A percentile compares a stretch with the other conserved stretches of the same genome.
Evolutionary conservation across 2,888 invertebrate genomes (phyloP).

Genomic region (Amphiduros pacificus): DNA sequence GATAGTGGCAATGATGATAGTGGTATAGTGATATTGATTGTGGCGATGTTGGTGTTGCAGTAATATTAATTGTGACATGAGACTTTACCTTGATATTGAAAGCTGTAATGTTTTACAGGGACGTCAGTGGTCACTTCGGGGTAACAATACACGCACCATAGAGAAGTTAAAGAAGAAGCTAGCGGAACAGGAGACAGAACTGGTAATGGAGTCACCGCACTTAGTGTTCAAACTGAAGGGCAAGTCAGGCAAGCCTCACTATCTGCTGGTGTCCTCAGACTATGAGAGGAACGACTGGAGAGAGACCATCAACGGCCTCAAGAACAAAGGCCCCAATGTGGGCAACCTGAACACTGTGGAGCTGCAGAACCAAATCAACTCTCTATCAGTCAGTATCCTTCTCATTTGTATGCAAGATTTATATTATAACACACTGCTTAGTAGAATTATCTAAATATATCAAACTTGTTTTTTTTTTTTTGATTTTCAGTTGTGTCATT

Average conservation of each 20-base stretch:
- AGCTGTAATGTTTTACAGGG: too few relatives aligned
- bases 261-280: conserved; percentile 90
- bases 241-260: conserved; percentile 63
- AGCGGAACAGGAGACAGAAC: conserved; percentile 81
- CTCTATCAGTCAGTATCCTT: too few relatives aligned
- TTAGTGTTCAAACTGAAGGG: conserved; percentile 75
- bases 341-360: conserved; percentile 13
- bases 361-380: conserved; percentile 25
- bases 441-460: conserved; percentile 10
- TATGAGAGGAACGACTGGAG: conserved; percentile 93
- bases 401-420: too few relatives aligned
- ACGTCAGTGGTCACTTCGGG: conserved; percentile 28
- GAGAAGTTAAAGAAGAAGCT: conserved; percentile 90
- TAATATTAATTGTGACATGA: too few relatives aligned
- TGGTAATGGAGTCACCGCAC: conserved; percentile 88
- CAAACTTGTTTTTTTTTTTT: background rate
- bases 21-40: too few relatives aligned
- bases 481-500: too few relatives aligned
- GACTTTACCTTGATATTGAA: too few relatives aligned
- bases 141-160: conserved; percentile 24
- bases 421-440: too few relatives aligned
- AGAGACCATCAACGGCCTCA: conserved; percentile 83
- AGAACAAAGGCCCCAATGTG: conserved; percentile 58
- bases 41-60: too few relatives aligned
- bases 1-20: too few relatives aligned